Percentiles rank a stretch among this genome's conserved stretches.
Conservation (phyloP, 2,797 vertebrate species). For the Gymnopithys bicolor region DNA sequence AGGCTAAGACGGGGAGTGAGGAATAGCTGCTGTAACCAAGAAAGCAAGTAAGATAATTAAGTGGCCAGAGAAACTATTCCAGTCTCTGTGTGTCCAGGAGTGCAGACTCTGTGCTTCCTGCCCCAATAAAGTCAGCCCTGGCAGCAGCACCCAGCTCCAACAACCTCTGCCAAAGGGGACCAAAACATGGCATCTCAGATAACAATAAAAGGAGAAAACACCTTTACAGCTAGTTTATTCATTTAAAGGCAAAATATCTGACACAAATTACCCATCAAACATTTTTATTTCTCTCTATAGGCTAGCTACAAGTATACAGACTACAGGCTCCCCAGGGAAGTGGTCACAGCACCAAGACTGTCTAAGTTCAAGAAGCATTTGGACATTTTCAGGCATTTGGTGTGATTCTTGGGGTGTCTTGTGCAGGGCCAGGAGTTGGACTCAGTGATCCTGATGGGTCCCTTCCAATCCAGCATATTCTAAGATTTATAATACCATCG, state of each 20-base stretch:
- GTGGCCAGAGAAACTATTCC: neutral
- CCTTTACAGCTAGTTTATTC: neutral
- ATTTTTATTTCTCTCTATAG: neutral
- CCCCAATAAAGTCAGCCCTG: neutral
- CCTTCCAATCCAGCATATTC: neutral
- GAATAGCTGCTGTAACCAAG: neutral
- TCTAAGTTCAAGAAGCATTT: neutral
- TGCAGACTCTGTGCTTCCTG: neutral
- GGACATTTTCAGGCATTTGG: neutral
- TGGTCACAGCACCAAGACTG: neutral
- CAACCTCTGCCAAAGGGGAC: neutral
- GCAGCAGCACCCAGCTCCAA: neutral
- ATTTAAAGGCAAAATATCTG: neutral
- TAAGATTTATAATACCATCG: neutral
- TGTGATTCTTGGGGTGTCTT: neutral
- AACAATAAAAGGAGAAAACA: neutral
- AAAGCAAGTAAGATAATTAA: neutral
- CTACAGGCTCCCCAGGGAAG: neutral
- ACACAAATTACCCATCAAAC: neutral
- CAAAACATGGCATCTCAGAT: neutral
- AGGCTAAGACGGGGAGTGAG: neutral
- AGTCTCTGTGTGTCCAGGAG: neutral
- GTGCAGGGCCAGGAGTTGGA: neutral
- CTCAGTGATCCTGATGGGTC: neutral
- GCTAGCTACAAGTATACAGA: neutral